A percentile compares a stretch with the other conserved stretches of the same genome.
phyloP scores from a whole-genome alignment of 2,113 vertebrate species.

The Leucoraja erinaceus region DNA sequence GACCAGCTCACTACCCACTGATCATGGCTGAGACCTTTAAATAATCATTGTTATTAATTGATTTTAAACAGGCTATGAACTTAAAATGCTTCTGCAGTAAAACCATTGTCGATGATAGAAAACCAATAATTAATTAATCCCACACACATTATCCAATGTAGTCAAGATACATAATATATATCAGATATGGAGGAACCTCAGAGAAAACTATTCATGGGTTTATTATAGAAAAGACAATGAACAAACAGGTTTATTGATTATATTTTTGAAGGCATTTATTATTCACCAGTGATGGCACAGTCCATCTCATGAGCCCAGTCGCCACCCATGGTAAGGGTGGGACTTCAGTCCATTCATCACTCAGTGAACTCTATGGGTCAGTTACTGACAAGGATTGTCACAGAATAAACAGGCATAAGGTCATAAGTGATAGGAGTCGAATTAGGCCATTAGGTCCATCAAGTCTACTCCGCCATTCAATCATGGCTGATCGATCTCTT shows the following conservation, averaged over 20 bases:
- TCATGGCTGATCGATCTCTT: too few relatives aligned
- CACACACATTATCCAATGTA: background rate
- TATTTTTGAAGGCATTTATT: background rate
- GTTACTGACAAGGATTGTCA: background rate
- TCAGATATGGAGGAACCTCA: background rate
- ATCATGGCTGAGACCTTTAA: background rate
- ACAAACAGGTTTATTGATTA: background rate
- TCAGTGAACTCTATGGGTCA: background rate
- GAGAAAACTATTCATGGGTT: background rate
- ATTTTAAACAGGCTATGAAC: background rate
- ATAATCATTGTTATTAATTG: background rate
- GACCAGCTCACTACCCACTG: background rate
- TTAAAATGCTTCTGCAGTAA: slow-evolving; percentile 26
- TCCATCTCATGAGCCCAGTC: background rate
- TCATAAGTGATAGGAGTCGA: too few relatives aligned
- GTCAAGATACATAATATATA: background rate
- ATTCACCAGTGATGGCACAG: too few relatives aligned
- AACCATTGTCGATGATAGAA: background rate
- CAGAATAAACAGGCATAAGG: background rate
- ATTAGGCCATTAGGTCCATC: too few relatives aligned
- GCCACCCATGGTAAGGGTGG: background rate
- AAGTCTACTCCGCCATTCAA: too few relatives aligned
- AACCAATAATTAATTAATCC: slow-evolving; percentile 25
- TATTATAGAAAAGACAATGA: background rate
- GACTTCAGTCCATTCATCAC: background rate